Evolutionary conservation across 2,113 vertebrate species (phyloP), one percentile per base, ranked within the genome.

Genomic region (Philantomba maxwellii): DNA sequence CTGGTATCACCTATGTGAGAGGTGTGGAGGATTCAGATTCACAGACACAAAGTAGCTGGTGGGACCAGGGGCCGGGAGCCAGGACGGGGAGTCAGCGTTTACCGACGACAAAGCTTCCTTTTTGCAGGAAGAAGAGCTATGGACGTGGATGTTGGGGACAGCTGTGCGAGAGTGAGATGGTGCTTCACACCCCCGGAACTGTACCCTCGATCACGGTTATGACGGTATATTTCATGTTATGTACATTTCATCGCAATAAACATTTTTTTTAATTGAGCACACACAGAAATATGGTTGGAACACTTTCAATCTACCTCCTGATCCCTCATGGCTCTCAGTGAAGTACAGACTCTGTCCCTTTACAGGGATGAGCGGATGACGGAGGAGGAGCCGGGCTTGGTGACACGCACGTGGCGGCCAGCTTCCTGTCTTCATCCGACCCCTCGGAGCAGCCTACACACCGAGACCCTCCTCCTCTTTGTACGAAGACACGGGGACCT

Each of bases 351-450:
- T 1, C 12, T 15, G 26, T 53, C 6, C 73, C 2, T 39, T 3
- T 12, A 39, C 11, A 53, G 9, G 3, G 3, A 47, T 0, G 0
- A 13, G 26, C 0, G 1, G 2, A 1, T 21, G 26, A 10, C 0
- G 47, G 33, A 58, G 55, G 23, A 25, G 43, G 49, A 75, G 39
- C 15, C 0, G 6, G 12, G 45, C 1, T 6, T 5, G 3, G 6
- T 6, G 53, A n/a, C 5, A 23, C 1, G 3, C 17, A 78, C 4
- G 2, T 13, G 5, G 4, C 0, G 0, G 17, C 82, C 66, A 43
- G 43, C 30, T 3, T 6, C 14, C 62, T 2, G 0, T 70, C 13
- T 1, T 30, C 1, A 3, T 2, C 43, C 2, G 43, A 5, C 23
- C 7, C 53, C 28, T 60, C 2, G 3, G 14, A 39, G 36, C 1